Evolutionary conservation across 1,140 invertebrate species (phyloP).

Genomic region (Hetaerina americana): DNA sequence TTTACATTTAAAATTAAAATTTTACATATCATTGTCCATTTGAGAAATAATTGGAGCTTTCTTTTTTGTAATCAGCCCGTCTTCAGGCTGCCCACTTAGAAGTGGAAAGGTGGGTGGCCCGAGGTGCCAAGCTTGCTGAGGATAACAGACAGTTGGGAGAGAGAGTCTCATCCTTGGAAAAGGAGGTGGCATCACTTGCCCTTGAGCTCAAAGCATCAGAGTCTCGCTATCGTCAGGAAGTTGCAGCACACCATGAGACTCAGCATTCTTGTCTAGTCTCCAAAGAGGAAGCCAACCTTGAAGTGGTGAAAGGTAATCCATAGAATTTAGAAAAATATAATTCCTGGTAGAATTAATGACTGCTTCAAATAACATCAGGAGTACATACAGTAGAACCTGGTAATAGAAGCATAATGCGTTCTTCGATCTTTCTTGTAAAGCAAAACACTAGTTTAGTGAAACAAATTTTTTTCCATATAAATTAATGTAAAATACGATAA

Average conservation of each 20-base stretch:
- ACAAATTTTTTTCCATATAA: no score
- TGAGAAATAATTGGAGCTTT: no score
- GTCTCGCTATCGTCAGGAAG: constrained; percentile 77
- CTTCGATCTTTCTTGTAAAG: no score
- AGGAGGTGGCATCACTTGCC: constrained; percentile 71
- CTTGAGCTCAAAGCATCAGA: constrained; percentile 79
- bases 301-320: constrained; percentile 78
- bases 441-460: no score
- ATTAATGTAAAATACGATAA: no score
- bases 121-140: constrained; percentile 53
- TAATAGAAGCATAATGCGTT: no score
- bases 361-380: no score
- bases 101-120: constrained; percentile 52
- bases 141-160: constrained; percentile 70
- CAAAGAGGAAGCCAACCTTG: constrained; percentile 79
- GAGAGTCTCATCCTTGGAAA: constrained; percentile 71
- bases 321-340: no score
- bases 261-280: constrained; percentile 68
- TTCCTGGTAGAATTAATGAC: no score
- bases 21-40: constrained; percentile 13
- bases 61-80: constrained; percentile 30
- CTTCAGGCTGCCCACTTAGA: constrained; percentile 51
- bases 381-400: no score
- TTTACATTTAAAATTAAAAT: no score
- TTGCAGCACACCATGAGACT: constrained; percentile 76